These are phyloP conservation scores for Yoshiicerus persimilis DNA, from an alignment of 1,140 invertebrate species.

Conservation along the genomic window DNA sequence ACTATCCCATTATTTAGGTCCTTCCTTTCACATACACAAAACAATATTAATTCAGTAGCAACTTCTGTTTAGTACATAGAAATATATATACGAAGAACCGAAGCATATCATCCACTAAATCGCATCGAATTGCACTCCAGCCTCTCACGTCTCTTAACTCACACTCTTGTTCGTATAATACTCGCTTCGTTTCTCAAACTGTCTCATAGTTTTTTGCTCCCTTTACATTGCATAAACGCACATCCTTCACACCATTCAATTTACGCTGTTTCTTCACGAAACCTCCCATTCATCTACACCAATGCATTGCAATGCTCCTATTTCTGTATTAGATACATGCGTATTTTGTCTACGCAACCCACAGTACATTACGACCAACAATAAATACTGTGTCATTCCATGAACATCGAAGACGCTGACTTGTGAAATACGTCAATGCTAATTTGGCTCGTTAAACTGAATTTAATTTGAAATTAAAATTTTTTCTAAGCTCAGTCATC, in stretches of 20 bases:
- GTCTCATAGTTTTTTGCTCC: neutral
- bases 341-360: neutral
- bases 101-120: constrained; percentile 6
- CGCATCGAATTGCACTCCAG: constrained; percentile 24
- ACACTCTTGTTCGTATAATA: neutral
- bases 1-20: neutral
- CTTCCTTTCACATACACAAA: too few relatives aligned
- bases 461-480: constrained; percentile 8
- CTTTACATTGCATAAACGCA: neutral
- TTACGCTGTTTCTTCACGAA: neutral
- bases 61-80: too few relatives aligned
- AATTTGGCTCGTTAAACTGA: neutral
- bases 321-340: neutral
- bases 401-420: neutral
- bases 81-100: neutral
- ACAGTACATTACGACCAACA: neutral
- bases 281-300: neutral
- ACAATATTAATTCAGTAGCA: too few relatives aligned
- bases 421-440: neutral
- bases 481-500: neutral
- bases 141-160: neutral
- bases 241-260: constrained; percentile 15
- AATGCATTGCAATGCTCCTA: neutral
- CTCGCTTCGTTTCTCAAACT: neutral
- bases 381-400: neutral